Evolutionary conservation across 2,888 invertebrate species (phyloP), one percentile per base, ranked within the genome.

Genomic region (Papilio elwesi): DNA sequence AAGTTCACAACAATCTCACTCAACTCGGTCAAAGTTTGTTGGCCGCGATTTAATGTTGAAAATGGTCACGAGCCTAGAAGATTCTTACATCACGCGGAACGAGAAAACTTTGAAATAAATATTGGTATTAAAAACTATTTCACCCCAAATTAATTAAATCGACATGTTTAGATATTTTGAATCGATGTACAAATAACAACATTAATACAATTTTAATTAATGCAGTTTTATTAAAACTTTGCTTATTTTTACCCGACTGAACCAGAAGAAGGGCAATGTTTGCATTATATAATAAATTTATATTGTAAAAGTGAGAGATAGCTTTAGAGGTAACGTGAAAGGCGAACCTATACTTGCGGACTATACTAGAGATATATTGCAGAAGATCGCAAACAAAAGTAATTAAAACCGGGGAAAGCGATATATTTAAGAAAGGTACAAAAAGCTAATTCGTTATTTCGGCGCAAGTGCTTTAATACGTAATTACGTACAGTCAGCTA

Each of bases 1-100:
- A 57, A 71, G 66, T 71, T 67, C 55, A 65, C 48, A 70, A 69
- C 48, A 49, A 65, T 62, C 63, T 16, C 9, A 59, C 59, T 63
- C 53, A 55, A 64, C 64, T 66, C 67, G 64, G 57, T 57, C 51
- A 74, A 62, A 55, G 64, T 62, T 66, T 52, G 26, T n/a, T 43
- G 26, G 52, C 53, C 52, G 67, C 57, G 49, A 52, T 51, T 47
- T 47, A 53, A 68, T 48, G 62, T 36, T 53, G 63, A 16, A 49
- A 64, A 49, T 49, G 26, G 64, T 64, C 64, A 64, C 49, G 47
- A 8, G 38, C 38, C 13, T 59, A 59, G 59, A 38, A 8, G 59
- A 59, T 59, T 59, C 59, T 59, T 59, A 59, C 59, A n/a, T 59
- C 59, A 59, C n/a, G 36, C 12, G 12, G 26, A 38, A 59, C 59